Percentiles rank a stretch among this genome's conserved stretches.
Evolutionary conservation across 2,113 vertebrate genomes (phyloP).

Genomic region (Plotosus lineatus): DNA sequence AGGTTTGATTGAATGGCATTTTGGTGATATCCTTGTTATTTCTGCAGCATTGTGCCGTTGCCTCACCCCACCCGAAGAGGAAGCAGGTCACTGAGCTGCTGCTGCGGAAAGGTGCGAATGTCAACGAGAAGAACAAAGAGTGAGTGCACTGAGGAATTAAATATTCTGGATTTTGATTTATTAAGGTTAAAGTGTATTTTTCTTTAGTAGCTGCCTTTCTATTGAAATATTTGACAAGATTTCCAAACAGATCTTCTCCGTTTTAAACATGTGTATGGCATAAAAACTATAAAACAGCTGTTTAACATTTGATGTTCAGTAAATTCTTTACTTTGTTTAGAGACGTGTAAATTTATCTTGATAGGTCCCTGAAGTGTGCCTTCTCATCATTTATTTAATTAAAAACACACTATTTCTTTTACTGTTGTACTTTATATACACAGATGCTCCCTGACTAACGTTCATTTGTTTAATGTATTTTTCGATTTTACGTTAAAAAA

Average conservation of each 20-base stretch:
- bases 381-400: no score
- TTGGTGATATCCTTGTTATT: conserved; percentile 13
- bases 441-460: background rate
- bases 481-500: no score
- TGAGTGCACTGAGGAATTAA: conserved; percentile 66
- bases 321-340: background rate
- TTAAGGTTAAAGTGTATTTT: background rate
- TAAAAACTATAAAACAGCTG: background rate
- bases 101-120: conserved; percentile 94
- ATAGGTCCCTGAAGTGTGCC: background rate
- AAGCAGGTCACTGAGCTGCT: conserved; percentile 96
- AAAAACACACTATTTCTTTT: no score
- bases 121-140: conserved; percentile 99
- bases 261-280: background rate
- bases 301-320: background rate
- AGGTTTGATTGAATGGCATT: background rate
- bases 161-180: background rate
- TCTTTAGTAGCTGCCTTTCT: background rate
- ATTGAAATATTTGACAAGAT: background rate
- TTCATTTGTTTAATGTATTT: background rate
- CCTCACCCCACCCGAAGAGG: conserved; percentile 94
- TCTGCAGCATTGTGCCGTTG: conserved; percentile 89
- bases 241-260: background rate
- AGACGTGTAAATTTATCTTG: background rate
- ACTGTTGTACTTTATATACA: background rate